Base-by-base conservation (phyloP, 2,113 vertebrate species). In the Menidia beryllina region DNA sequence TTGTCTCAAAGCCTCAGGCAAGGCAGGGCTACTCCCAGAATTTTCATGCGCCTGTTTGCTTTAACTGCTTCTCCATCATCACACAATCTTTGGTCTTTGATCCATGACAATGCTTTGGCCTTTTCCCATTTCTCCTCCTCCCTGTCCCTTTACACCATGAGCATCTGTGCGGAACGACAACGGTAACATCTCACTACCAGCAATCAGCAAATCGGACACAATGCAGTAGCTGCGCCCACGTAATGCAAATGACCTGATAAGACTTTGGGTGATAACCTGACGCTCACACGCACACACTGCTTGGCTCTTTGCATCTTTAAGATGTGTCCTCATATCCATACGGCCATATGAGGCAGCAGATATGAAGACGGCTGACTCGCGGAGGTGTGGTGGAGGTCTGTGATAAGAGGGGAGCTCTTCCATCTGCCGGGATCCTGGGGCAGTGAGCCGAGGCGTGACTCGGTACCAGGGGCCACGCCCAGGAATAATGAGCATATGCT, bases 191-290 rank as follows among this genome's bases (percentile, higher is more conserved):
- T 79, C 81, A 68, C 62, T 49, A 79, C 47, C 79, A 76, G 78
- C 72, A 67, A 84, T 71, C 82, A 72, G 55, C n/a, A 60, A 72
- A 73, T 72, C 79, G 55, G 39, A 66, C 79, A 90, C 80, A 89
- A 86, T 50, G 50, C 81, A 47, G 59, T 52, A 52, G 10, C 76
- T 78, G 59, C 78, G 68, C 43, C 23, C 64, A 24, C 66, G 86
- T 83, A 79, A 90, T 87, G 84, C 89, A 89, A 90, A 88, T 26
- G 52, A 65, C 34, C 62, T 71, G 90, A 91, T 87, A 86, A 83
- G 81, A 79, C 73, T 77, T 62, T 21, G 51, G 66, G 75, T 45
- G 75, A 90, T 89, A 89, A 84, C 75, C 78, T 56, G 57, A 39
- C 27, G 12, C 61, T 39, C 56, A 66, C 61, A 62, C 70, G 61